These are phyloP conservation scores for Hesperophylax magnus DNA, from an alignment of 1,140 invertebrate genomes.

Conservation along the genomic window DNA sequence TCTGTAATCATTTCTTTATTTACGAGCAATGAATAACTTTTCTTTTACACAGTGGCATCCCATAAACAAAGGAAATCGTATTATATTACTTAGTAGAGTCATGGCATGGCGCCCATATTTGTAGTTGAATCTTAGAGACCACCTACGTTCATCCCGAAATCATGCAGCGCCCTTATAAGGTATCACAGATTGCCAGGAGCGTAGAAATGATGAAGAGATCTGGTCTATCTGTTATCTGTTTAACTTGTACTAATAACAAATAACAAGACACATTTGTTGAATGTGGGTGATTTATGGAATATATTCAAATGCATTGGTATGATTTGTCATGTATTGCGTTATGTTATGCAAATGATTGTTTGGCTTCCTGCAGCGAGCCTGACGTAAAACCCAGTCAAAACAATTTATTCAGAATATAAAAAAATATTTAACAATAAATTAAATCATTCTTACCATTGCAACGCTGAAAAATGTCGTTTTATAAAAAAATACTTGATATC, in stretches of 20 bases:
- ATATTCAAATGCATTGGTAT: neutral
- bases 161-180: constrained; percentile 29
- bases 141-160: constrained; percentile 24
- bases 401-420: neutral
- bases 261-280: constrained; percentile 15
- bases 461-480: too few species aligned
- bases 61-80: constrained; percentile 31
- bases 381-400: neutral
- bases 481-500: too few species aligned
- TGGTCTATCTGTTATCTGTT: constrained; percentile 13
- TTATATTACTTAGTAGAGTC: constrained; percentile 13
- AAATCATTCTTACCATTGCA: too few species aligned
- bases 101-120: constrained; percentile 18
- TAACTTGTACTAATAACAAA: constrained; percentile 20
- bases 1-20: constrained; percentile 30
- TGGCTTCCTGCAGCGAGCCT: neutral
- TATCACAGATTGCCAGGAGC: constrained; percentile 28
- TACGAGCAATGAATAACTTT: neutral
- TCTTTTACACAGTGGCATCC: constrained; percentile 38
- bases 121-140: constrained; percentile 3
- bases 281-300: constrained; percentile 4
- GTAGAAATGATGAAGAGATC: constrained; percentile 36
- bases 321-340: neutral
- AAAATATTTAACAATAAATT: neutral
- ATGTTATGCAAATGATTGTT: neutral